Evolutionary conservation across 2,113 vertebrate genomes (phyloP).

Genomic region (Nothocercus julius): DNA sequence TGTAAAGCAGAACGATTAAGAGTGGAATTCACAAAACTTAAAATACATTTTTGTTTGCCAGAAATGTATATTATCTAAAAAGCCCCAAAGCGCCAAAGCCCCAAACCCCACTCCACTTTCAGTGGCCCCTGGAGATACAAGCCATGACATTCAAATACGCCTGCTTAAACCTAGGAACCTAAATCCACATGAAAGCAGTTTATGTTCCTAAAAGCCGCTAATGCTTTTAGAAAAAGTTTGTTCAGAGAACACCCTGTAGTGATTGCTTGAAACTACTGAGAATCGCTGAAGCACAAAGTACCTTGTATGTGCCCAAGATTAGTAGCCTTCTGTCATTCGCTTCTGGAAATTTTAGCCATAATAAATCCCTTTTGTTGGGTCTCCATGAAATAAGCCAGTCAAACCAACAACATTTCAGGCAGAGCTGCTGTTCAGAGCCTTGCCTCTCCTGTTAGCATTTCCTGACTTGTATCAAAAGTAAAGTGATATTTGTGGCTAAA

Average conservation of each 20-base stretch:
- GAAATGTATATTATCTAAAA: not conserved
- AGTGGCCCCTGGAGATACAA: not conserved
- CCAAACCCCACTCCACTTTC: not conserved
- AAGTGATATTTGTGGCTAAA: not conserved
- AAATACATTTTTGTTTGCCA: not conserved
- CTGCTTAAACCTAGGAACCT: not conserved
- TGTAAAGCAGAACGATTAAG: not conserved
- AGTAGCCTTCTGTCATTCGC: not conserved
- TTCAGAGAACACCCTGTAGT: not conserved
- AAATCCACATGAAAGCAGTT: not conserved
- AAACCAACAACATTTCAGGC: not conserved
- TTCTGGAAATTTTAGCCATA: not conserved
- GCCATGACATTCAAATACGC: not conserved
- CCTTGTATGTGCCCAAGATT: not conserved
- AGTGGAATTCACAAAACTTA: not conserved
- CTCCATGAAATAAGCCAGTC: not conserved
- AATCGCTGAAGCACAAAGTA: not conserved
- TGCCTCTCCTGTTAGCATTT: not conserved
- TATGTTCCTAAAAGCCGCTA: too few relatives aligned
- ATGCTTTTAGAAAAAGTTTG: not conserved
- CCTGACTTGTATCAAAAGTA: not conserved
- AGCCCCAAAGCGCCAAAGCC: not conserved
- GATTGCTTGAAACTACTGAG: not conserved
- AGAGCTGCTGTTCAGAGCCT: not conserved
- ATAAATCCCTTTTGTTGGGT: not conserved